A percentile compares a stretch with the other conserved stretches of the same genome.
Conservation (phyloP, 2,113 vertebrate species). For the Labeo rohita region DNA sequence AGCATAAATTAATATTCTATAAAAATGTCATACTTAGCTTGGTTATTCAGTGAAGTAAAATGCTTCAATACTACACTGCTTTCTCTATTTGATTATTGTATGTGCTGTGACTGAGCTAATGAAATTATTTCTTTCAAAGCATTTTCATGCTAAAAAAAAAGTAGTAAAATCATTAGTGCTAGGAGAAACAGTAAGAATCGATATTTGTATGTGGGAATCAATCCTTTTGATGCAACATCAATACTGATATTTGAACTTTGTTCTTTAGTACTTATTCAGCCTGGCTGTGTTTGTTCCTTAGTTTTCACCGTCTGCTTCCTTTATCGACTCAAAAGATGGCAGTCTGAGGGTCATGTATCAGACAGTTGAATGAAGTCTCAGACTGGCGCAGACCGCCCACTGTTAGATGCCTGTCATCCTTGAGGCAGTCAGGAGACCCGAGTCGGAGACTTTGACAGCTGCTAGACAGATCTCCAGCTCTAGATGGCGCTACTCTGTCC, state of each 20-base stretch:
- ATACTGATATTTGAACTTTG: neutral
- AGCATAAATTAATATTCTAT: neutral
- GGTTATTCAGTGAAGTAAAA: neutral
- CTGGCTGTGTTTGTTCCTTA: neutral
- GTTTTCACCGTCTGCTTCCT: conserved; percentile 3
- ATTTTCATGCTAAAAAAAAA: neutral
- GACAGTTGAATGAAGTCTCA: neutral
- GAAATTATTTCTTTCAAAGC: neutral
- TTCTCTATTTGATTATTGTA: neutral
- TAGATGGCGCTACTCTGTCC: conserved; percentile 40
- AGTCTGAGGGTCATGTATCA: conserved; percentile 37
- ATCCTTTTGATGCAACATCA: neutral
- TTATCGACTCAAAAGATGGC: conserved; percentile 29
- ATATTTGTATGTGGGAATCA: neutral
- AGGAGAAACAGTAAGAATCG: neutral
- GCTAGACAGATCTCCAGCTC: neutral
- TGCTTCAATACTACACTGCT: neutral
- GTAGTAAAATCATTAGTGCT: neutral
- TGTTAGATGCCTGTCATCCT: conserved; percentile 19
- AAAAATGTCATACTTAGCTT: neutral
- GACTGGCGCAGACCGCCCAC: neutral
- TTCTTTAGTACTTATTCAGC: neutral
- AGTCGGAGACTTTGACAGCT: conserved; percentile 7
- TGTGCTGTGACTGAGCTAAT: neutral
- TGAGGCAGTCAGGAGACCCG: neutral